A percentile compares a stretch with the other conserved stretches of the same genome.
These are phyloP conservation scores for Meta bourneti DNA, from an alignment of 2,888 invertebrate genomes.

Conservation along the genomic window DNA sequence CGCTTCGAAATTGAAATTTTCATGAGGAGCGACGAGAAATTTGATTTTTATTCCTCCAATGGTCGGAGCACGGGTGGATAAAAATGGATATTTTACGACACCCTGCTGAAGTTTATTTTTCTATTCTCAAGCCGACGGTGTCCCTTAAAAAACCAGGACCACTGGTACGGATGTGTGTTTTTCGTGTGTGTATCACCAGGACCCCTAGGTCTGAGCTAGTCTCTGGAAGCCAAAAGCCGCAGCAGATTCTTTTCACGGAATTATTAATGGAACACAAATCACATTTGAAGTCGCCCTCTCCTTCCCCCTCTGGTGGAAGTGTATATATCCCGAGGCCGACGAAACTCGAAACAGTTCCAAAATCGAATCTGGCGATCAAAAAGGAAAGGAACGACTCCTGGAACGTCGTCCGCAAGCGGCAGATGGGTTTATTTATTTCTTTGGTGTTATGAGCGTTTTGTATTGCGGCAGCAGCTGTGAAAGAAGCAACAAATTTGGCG, in stretches of 20 bases:
- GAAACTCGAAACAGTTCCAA: neutral
- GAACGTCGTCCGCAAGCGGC: no score
- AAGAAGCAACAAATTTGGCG: no score
- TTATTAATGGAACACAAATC: constrained; percentile 1
- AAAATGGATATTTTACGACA: constrained; percentile 58
- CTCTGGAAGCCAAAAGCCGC: no score
- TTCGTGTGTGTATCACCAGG: no score
- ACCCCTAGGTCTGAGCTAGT: no score
- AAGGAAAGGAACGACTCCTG: neutral
- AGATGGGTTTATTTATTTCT: no score
- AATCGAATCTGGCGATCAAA: neutral
- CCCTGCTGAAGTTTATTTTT: constrained; percentile 28
- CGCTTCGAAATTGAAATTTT: constrained; percentile 62
- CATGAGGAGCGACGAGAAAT: constrained; percentile 45
- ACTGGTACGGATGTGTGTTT: no score
- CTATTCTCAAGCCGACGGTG: neutral
- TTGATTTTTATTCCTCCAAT: constrained; percentile 54
- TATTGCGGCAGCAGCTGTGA: no score
- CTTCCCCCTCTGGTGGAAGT: neutral
- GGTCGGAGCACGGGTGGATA: constrained; percentile 4
- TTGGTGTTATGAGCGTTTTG: no score
- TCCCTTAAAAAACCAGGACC: no score
- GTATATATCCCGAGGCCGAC: neutral
- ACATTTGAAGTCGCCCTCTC: neutral
- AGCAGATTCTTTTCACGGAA: neutral